These are phyloP conservation scores for Yoshiicerus persimilis DNA, from an alignment of 1,140 invertebrate species.

Conservation along the genomic window DNA sequence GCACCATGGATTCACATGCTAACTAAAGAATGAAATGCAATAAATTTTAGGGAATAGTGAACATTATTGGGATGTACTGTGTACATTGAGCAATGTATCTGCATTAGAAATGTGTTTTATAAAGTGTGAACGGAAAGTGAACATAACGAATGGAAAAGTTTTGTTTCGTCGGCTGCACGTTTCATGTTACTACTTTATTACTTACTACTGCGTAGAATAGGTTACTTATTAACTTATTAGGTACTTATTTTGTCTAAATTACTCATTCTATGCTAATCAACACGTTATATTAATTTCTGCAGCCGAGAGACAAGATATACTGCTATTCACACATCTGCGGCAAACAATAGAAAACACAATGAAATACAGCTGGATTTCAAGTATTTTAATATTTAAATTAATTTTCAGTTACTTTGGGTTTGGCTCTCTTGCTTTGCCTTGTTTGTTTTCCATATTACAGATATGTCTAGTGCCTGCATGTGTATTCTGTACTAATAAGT, in stretches of 20 bases:
- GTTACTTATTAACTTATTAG: neutral
- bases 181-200: neutral
- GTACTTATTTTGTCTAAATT: constrained; percentile 33
- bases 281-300: constrained; percentile 35
- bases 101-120: neutral
- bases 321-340: constrained; percentile 32
- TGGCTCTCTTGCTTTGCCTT: neutral
- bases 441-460: neutral
- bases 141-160: neutral
- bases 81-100: too few species aligned
- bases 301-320: neutral
- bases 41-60: too few species aligned
- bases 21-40: too few species aligned
- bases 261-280: constrained; percentile 48
- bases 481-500: neutral
- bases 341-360: neutral
- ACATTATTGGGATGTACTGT: too few species aligned
- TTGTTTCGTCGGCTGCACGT: neutral
- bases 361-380: neutral
- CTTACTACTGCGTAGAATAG: neutral
- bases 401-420: neutral
- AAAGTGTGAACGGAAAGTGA: neutral
- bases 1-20: too few species aligned
- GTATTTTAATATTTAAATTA: constrained; percentile 18
- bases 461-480: neutral